Evolutionary conservation across 1,140 invertebrate genomes (phyloP), one percentile per base, ranked within the genome.

Genomic region (Arctopsyche grandis): DNA sequence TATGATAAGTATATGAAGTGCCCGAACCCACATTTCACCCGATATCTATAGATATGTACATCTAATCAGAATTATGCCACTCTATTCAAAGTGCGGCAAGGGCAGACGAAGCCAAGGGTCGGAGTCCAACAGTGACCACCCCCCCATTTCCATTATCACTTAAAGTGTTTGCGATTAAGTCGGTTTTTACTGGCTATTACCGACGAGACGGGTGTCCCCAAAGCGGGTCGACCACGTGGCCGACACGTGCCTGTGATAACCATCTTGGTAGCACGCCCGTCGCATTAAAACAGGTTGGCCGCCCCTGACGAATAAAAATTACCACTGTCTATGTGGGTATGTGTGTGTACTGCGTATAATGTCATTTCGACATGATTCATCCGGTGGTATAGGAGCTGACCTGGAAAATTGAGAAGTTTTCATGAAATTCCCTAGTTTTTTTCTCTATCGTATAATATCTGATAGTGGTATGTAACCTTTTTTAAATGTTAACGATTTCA

Each of bases 181-280:
- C 46, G 75, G 79, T 80, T 80, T 80, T 80, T 80, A 80, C 63
- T 80, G 79, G 29, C 75, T 69, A 74, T 80, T 80, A 74, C 79
- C 75, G 66, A 46, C 75, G 66, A 22, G 75, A 77, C 66, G 48
- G 38, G 66, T 77, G 66, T 77, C 76, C 79, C 24, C 29, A 43
- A 69, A n/a, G 70, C 19, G 77, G 14, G 16, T 22, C 12, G 76
- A 38, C 69, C 79, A 77, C 79, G 79, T 80, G 79, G 48, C 79
- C 19, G 66, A 38, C 79, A 80, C 79, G 79, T 80, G 79, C 76
- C 69, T 52, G 29, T 38, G 79, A 80, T 80, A 60, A 76, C 70
- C 48, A 80, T 80, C 79, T 60, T 24, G n/a, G 75, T 58, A 48
- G 69, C 79, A 74, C 44, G 70, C 70, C 43, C 70, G 44, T 24